Percentiles rank a stretch among this genome's conserved stretches.
phyloP scores from a whole-genome alignment of 2,888 invertebrate genomes.

The Scaeva pyrastri region DNA sequence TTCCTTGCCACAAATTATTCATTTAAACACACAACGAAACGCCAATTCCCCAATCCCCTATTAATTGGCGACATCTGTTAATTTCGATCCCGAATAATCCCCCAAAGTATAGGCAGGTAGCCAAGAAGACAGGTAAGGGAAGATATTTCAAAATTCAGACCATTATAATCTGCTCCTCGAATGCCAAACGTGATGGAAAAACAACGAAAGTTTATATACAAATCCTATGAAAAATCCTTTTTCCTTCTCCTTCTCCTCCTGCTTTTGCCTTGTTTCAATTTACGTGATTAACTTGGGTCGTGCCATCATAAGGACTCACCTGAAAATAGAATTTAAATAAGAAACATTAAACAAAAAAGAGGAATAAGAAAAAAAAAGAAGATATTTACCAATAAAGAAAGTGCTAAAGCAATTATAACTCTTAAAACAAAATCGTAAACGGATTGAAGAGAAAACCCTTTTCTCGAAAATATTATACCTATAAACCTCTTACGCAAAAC shows the following conservation, averaged over 20 bases:
- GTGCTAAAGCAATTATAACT: constrained; percentile 56
- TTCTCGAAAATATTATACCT: background rate
- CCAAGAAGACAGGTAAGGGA: background rate
- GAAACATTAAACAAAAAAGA: background rate
- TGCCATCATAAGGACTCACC: constrained; percentile 25
- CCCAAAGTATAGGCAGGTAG: background rate
- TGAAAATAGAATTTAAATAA: constrained; percentile 5
- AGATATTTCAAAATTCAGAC: constrained; percentile 15
- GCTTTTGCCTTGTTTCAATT: background rate
- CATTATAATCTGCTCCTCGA: background rate
- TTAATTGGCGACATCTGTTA: constrained; percentile 50
- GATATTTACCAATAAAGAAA: constrained; percentile 23
- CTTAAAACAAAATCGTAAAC: constrained; percentile 61
- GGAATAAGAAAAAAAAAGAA: background rate
- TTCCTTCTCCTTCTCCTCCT: constrained; percentile 1
- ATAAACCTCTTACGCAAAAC: constrained; percentile 43
- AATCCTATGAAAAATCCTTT: constrained; percentile 8
- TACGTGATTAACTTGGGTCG: constrained; percentile 37
- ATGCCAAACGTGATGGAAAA: background rate
- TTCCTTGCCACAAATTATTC: constrained; percentile 40
- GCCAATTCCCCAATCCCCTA: constrained; percentile 40
- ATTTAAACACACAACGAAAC: background rate
- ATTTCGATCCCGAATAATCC: constrained; percentile 40
- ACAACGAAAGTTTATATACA: constrained; percentile 16
- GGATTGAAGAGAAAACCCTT: constrained; percentile 53